Evolutionary conservation across 2,888 invertebrate genomes (phyloP).

Genomic region (Balanococcus diminutus): DNA sequence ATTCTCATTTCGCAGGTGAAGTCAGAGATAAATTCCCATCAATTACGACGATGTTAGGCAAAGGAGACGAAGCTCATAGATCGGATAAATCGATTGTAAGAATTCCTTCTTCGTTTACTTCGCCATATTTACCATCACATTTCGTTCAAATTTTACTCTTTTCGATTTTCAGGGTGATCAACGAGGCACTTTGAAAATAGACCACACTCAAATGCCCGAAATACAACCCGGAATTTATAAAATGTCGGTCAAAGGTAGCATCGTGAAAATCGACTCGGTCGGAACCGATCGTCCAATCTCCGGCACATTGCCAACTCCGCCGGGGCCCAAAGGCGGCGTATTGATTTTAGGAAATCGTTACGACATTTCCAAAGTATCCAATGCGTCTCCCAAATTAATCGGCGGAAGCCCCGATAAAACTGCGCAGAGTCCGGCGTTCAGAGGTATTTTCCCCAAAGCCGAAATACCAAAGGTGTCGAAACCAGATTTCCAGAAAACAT

Average conservation of each 20-base stretch:
- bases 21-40: conserved; percentile 45
- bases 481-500: conserved; percentile 48
- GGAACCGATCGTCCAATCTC: conserved; percentile 57
- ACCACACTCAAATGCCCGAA: conserved; percentile 74
- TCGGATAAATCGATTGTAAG: conserved; percentile 9
- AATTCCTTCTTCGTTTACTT: background rate
- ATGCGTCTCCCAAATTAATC: conserved; percentile 22
- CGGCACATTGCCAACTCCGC: conserved; percentile 54
- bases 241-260: conserved; percentile 76
- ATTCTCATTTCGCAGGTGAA: conserved; percentile 20
- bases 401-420: conserved; percentile 25
- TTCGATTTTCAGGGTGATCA: conserved; percentile 59
- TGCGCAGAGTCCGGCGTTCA: conserved; percentile 29
- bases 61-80: background rate
- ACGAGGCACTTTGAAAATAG: conserved; percentile 76
- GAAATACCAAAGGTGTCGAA: background rate
- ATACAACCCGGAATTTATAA: conserved; percentile 66
- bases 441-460: conserved; percentile 30
- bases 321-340: conserved; percentile 58
- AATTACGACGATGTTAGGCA: conserved; percentile 41
- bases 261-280: conserved; percentile 58
- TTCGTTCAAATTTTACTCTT: background rate
- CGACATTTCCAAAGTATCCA: conserved; percentile 41
- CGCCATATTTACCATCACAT: background rate
- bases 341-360: conserved; percentile 52